Evolutionary conservation across 1,140 invertebrate species (phyloP).

Genomic region (Campoletis sonorensis): DNA sequence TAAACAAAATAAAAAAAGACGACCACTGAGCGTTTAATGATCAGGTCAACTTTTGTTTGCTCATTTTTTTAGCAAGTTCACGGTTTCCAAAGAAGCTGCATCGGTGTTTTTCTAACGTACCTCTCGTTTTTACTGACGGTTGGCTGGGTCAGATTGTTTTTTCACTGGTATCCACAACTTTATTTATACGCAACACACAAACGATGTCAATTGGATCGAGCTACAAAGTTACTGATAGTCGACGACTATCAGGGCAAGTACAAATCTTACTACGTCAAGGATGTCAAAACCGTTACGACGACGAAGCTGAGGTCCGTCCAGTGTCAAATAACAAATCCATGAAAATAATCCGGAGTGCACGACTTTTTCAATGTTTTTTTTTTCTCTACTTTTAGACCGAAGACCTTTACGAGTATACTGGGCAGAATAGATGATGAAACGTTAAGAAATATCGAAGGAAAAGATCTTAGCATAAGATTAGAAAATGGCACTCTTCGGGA

Average conservation of each 20-base stretch:
- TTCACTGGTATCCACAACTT: conserved; percentile 92
- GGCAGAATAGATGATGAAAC: conserved; percentile 57
- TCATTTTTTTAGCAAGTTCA: conserved; percentile 81
- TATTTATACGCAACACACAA: conserved; percentile 85
- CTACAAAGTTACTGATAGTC: conserved; percentile 87
- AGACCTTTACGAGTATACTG: conserved; percentile 41
- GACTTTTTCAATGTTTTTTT: neutral
- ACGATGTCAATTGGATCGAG: conserved; percentile 82
- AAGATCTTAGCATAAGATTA: conserved; percentile 68
- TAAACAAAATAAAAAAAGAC: neutral
- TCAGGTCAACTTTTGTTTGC: too few species aligned
- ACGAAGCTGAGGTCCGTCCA: conserved; percentile 68
- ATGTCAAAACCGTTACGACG: conserved; percentile 77
- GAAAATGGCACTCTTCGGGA: conserved; percentile 72
- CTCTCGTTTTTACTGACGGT: conserved; percentile 81
- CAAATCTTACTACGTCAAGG: conserved; percentile 82
- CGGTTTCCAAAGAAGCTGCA: conserved; percentile 79
- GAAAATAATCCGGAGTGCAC: neutral
- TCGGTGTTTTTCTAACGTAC: conserved; percentile 79
- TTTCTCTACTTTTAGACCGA: conserved; percentile 31
- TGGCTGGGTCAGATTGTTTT: conserved; percentile 87
- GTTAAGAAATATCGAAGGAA: conserved; percentile 60
- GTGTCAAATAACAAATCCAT: neutral
- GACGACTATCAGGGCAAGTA: conserved; percentile 85
- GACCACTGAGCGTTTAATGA: neutral